phyloP scores from a whole-genome alignment of 2,797 vertebrate genomes.

The Chanos chanos region DNA sequence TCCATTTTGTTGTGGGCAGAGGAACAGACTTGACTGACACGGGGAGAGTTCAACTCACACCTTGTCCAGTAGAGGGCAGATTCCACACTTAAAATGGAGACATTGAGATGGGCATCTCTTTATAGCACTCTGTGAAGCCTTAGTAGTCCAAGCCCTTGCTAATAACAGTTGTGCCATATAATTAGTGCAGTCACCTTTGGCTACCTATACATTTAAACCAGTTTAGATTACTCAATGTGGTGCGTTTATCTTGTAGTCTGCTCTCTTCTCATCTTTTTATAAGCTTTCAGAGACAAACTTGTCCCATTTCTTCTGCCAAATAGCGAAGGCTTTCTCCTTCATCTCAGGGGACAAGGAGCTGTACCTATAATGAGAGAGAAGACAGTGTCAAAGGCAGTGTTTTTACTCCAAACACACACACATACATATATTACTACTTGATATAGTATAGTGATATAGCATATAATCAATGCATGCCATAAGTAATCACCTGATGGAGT shows the following conservation, averaged over 20 bases:
- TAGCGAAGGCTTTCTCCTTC: slow-evolving; percentile 61
- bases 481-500: slow-evolving; percentile 79
- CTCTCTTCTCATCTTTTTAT: background rate
- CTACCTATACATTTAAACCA: no score
- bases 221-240: no score
- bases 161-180: no score
- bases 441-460: no score
- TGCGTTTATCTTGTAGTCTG: background rate
- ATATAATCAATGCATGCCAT: background rate
- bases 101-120: no score
- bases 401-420: no score
- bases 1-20: slow-evolving; percentile 7
- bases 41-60: background rate
- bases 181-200: no score
- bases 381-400: slow-evolving; percentile 14
- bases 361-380: slow-evolving; percentile 69
- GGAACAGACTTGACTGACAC: background rate
- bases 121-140: no score
- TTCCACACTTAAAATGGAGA: background rate
- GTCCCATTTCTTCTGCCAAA: slow-evolving; percentile 82
- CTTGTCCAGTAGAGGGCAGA: slow-evolving; percentile 16
- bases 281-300: slow-evolving; percentile 73
- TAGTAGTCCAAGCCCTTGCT: no score
- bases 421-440: no score
- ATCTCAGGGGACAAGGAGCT: slow-evolving; percentile 67